A percentile compares a stretch with the other conserved stretches of the same genome.
Conservation (phyloP, 2,797 vertebrate species). For the Coregonus suidteri region DNA sequence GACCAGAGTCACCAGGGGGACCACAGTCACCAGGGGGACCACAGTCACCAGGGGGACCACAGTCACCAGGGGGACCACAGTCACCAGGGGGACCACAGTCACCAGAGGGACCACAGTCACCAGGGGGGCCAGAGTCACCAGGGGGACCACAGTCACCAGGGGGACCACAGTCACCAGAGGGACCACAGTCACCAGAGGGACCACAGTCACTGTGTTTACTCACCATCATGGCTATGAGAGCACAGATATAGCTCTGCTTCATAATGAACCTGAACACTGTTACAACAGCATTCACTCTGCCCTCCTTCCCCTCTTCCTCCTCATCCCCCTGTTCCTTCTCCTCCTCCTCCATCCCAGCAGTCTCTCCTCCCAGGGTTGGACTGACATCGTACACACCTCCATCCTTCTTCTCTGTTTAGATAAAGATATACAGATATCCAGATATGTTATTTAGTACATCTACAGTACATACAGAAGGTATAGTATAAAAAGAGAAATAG, state of each 20-base stretch:
- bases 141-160: too few relatives aligned
- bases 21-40: too few relatives aligned
- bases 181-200: too few relatives aligned
- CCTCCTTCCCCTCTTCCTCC: slow-evolving; percentile 64
- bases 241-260: slow-evolving; percentile 99
- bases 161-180: too few relatives aligned
- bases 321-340: slow-evolving; percentile 70
- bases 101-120: too few relatives aligned
- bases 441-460: too few relatives aligned
- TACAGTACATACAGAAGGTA: too few relatives aligned
- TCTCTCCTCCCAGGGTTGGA: slow-evolving; percentile 76
- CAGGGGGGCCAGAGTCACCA: too few relatives aligned
- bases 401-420: slow-evolving; percentile 70
- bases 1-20: too few relatives aligned
- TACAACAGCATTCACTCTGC: slow-evolving; percentile 79
- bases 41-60: too few relatives aligned
- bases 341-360: slow-evolving; percentile 48
- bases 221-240: slow-evolving; percentile 99
- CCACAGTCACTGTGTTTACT: slow-evolving; percentile 45
- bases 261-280: slow-evolving; percentile 93
- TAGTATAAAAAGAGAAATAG: too few relatives aligned
- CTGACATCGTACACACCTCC: slow-evolving; percentile 64
- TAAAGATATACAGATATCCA: slow-evolving; percentile 19
- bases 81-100: background rate
- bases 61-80: too few relatives aligned